Evolutionary conservation across 2,113 vertebrate species (phyloP).

Genomic region (Protobothrops mucrosquamatus): DNA sequence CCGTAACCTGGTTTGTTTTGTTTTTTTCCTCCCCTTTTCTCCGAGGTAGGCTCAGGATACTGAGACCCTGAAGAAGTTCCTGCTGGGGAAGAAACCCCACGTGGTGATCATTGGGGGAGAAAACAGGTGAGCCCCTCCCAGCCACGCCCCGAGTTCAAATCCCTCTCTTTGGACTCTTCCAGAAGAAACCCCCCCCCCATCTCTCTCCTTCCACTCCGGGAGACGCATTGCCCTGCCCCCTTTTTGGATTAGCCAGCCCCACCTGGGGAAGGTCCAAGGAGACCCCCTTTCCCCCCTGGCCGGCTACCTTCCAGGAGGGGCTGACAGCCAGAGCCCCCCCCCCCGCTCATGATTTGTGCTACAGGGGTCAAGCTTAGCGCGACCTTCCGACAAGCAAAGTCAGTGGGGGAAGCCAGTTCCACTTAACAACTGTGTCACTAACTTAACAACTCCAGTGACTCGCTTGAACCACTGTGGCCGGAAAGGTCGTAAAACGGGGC

Average conservation of each 20-base stretch:
- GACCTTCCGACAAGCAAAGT: no score
- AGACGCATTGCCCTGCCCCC: not conserved
- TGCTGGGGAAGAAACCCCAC: slow-evolving; percentile 93
- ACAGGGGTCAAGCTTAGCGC: no score
- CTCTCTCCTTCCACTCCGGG: not conserved
- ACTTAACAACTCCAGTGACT: not conserved
- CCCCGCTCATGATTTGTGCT: no score
- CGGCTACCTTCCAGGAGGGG: no score
- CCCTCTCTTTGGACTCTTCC: not conserved
- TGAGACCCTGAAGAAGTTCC: slow-evolving; percentile 93
- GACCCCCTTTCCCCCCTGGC: no score
- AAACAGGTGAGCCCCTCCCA: slow-evolving; percentile 77
- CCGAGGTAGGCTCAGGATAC: slow-evolving; percentile 83
- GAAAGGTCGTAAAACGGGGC: not conserved
- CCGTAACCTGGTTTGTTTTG: accelerated
- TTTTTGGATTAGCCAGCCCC: no score
- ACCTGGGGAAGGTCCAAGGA: not conserved
- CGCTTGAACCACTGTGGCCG: not conserved
- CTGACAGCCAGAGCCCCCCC: no score
- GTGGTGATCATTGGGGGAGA: slow-evolving; percentile 93
- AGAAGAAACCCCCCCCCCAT: not conserved
- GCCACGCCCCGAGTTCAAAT: not conserved
- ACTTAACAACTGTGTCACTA: no score
- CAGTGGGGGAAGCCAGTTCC: not conserved
- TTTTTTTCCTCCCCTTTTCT: not conserved